Conservation (phyloP, 2,797 vertebrate species). For the Periophthalmus magnuspinnatus region DNA sequence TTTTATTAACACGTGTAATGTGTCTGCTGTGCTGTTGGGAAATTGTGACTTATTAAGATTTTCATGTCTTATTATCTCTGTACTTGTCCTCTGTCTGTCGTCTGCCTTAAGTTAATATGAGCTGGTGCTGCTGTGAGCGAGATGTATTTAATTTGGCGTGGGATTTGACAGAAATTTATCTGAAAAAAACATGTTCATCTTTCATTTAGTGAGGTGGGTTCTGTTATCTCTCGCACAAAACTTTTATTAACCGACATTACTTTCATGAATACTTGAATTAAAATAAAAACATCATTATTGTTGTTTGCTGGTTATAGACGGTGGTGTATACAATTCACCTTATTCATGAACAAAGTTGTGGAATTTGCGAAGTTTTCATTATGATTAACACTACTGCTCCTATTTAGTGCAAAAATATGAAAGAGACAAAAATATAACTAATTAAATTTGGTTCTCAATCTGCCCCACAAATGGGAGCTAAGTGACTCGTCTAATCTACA, state of each 20-base stretch:
- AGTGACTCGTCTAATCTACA: too few relatives aligned
- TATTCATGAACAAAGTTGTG: too few relatives aligned
- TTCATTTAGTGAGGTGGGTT: neutral
- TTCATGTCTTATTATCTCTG: conserved; percentile 9
- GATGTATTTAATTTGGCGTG: conserved; percentile 24
- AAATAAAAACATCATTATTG: neutral
- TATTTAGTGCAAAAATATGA: too few relatives aligned
- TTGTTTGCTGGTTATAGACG: neutral
- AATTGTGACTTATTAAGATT: conserved; percentile 13
- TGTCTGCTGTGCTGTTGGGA: conserved; percentile 6
- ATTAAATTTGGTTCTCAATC: too few relatives aligned
- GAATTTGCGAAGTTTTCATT: too few relatives aligned
- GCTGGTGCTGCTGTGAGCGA: conserved; percentile 8
- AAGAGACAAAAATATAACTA: too few relatives aligned
- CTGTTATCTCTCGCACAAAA: neutral
- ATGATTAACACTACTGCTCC: too few relatives aligned
- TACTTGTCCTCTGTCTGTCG: conserved; percentile 11
- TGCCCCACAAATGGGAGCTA: too few relatives aligned
- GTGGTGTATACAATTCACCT: too few relatives aligned
- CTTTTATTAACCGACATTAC: neutral
- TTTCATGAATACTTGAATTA: neutral
- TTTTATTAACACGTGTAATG: conserved; percentile 4
- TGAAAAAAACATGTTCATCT: conserved; percentile 6
- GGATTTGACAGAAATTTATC: conserved; percentile 9
- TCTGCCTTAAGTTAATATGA: conserved; percentile 18